Percentiles rank a stretch among this genome's conserved stretches.
These are phyloP conservation scores for Arctia plantaginis DNA, from an alignment of 2,888 invertebrate species.

Conservation along the genomic window DNA sequence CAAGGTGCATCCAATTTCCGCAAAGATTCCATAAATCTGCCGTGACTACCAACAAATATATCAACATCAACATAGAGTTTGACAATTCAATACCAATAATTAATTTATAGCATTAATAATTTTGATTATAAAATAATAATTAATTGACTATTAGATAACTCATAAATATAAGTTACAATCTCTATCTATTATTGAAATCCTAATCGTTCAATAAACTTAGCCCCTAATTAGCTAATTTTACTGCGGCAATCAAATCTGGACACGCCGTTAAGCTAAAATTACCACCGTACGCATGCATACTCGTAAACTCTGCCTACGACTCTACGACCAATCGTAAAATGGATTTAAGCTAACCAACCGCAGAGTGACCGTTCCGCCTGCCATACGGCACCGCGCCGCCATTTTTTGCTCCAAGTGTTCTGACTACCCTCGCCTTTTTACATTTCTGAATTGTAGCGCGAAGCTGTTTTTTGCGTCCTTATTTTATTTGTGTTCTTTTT, in stretches of 20 bases:
- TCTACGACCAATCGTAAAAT: conserved; percentile 56
- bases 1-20: too few species aligned
- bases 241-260: conserved; percentile 39
- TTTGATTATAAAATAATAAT: neutral
- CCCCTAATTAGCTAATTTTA: conserved; percentile 51
- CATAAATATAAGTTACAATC: neutral
- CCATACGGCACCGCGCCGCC: conserved; percentile 64
- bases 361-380: conserved; percentile 59
- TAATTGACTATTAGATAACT: neutral
- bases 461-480: conserved; percentile 65
- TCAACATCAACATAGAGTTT: too few species aligned
- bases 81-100: neutral
- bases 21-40: too few species aligned
- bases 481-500: conserved; percentile 42
- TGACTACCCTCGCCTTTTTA: conserved; percentile 61
- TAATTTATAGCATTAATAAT: too few species aligned
- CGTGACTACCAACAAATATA: too few species aligned
- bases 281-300: conserved; percentile 33
- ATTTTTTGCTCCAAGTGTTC: conserved; percentile 66
- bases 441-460: conserved; percentile 56
- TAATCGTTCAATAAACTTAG: conserved; percentile 49
- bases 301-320: conserved; percentile 41
- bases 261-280: conserved; percentile 48
- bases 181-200: conserved; percentile 34
- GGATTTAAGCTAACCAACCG: conserved; percentile 69